phyloP scores from a whole-genome alignment of 2,888 invertebrate genomes.

The Epistrophe eligans region DNA sequence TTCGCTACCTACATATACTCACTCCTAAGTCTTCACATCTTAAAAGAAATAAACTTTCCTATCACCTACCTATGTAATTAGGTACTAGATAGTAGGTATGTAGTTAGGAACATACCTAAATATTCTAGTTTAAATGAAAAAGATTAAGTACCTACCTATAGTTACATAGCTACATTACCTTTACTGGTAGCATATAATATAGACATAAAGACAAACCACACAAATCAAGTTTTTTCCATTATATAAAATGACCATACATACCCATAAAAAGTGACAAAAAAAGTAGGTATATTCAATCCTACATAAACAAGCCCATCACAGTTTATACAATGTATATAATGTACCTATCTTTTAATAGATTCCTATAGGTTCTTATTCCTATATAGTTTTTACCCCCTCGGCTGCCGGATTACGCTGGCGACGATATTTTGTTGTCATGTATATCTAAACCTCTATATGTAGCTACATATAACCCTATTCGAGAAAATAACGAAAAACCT shows the following conservation, averaged over 20 bases:
- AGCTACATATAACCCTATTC: conserved; percentile 41
- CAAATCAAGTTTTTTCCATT: conserved; percentile 12
- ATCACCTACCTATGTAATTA: too few relatives aligned
- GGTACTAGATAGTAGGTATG: too few relatives aligned
- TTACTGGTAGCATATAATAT: background rate
- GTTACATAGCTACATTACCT: background rate
- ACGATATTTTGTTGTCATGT: conserved; percentile 11
- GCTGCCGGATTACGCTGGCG: conserved; percentile 65
- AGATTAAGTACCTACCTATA: background rate
- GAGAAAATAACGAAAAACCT: conserved; percentile 33
- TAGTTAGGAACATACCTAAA: background rate
- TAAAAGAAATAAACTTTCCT: too few relatives aligned
- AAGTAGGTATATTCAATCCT: background rate
- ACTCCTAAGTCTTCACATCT: too few relatives aligned
- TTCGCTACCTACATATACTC: too few relatives aligned
- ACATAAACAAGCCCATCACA: conserved; percentile 46
- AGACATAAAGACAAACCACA: background rate
- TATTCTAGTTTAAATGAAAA: background rate
- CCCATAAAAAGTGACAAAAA: background rate
- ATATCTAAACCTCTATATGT: background rate
- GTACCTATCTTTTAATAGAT: background rate
- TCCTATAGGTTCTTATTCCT: conserved; percentile 19
- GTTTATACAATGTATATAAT: conserved; percentile 16
- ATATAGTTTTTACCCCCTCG: conserved; percentile 35
- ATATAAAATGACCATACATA: conserved; percentile 14